Evolutionary conservation across 35 echinoderm and acorn worm genomes (phyloP), one percentile per base, ranked within the genome.

Genomic region (Ophiothrix spiculata): DNA sequence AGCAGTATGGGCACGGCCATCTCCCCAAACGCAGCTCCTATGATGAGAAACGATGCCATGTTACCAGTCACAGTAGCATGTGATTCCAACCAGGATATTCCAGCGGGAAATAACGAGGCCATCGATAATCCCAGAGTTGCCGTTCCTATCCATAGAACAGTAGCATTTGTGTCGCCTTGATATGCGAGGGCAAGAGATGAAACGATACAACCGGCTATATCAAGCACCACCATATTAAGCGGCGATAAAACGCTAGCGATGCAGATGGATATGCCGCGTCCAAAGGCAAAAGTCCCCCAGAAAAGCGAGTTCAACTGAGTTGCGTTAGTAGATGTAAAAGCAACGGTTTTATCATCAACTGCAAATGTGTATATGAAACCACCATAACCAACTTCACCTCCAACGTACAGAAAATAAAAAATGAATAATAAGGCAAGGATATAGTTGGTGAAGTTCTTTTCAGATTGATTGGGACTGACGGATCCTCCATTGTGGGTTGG

Each of bases 361-460:
- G 92, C 86, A 80, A 88, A 98, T 1, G 89, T 83, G 16, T 81
- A 80, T 25, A 98, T 85, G 76, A 88, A 98, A 13, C 91, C 86
- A 73, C 95, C 95, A 33, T 88, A 98, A 1, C 81, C 75, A 1
- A 93, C 89, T 75, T 98, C 95, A 16, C 46, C 81, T 19, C 95
- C 95, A 1, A 93, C 86, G 42, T 98, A 94, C 8, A 98, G 82
- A 33, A 98, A 91, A 46, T 93, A 98, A 40, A 98, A 98, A 1
- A 88, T 4, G 46, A 98, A 98, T 1, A 98, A 60, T 16, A 91
- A 76, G 45, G 56, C 10, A 0, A 98, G 23, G 33, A 98, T 86
- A 33, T 82, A 33, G 35, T 49, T 37, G 45, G 49, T 56, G 56
- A 94, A 98, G 1, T 78, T 56, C 29, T 56, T 77, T 35, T 81